Base-by-base conservation (phyloP, 1,140 invertebrate genomes). In the Atta texana region DNA sequence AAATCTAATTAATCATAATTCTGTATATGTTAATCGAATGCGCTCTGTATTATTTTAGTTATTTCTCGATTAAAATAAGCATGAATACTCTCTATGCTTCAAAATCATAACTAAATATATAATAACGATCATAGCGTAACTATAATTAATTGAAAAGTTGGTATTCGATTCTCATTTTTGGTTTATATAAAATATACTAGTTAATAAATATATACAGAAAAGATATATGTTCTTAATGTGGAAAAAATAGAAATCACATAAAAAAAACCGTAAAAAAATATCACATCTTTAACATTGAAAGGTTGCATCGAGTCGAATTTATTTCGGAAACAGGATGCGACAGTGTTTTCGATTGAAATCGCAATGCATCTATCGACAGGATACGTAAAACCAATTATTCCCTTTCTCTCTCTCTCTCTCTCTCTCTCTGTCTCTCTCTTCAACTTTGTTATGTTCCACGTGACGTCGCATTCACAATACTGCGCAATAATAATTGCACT, bases 401-500 rank as follows among this genome's bases (percentile, higher is more conserved):
- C 3, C 8, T 34, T 34, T 44, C 34, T n/a, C 51, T 63, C 44
- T 53, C 72, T 24, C 24, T 24, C 0, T 24, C 24, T 55, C 31
- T 49, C 44, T 34, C 61, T 51, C 28, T 69, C 21, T 61, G 63
- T 55, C 31, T 55, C 31, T 53, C 49, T 12, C 63, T 44, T 28
- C 14, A 69, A 28, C 34, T 59, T 72, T 14, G 68, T 84, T 74
- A 72, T 51, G 21, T 82, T 61, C 39, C 57, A 55, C 63, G 49
- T 59, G 44, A 66, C 57, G 18, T 82, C 66, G 53, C 68, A 44
- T 74, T 57, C 61, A 28, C 44, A 49, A 66, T 44, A 49, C n/a
- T 61, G 44, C 44, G 49, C 49, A 74, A 84, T 84, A 84, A 84
- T 84, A 84, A 84, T 84, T 61, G 72, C 39, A 31, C 68, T 84